Evolutionary conservation across 2,888 invertebrate genomes (phyloP), one percentile per base, ranked within the genome.

Genomic region (Norana najaformis): DNA sequence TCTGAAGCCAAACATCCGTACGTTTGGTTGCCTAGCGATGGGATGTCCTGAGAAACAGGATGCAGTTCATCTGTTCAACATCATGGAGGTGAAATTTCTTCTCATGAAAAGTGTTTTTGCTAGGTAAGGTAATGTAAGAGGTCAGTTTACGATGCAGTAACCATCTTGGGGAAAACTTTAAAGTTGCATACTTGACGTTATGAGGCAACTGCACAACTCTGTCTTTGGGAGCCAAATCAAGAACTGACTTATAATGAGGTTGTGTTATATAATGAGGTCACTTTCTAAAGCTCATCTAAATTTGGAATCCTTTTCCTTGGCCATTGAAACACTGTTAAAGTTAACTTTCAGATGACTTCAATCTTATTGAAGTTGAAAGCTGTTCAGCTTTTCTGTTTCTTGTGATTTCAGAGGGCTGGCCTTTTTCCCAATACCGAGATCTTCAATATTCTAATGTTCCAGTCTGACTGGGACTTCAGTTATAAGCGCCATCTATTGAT

Each of bases 21-120:
- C 98, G 0, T 98, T 97, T 95, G 98, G 98, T 85, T 96, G 97
- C 2, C 95, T 98, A 91, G 97, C 98, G 0, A 95, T 98, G 93
- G 96, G 97, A 23, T 98, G 98, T 94, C 95, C 95, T 91, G 96
- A 96, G 13, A 95, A 96, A 92, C 95, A 96, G 47, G 96, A 96
- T 93, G 97, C 97, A 11, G 94, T 95, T 89, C 95, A 96, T 92
- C 95, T 98, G 18, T 93, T 98, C 0, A 94, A 95, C 69, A 96
- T 97, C 94, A 97, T 98, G 96, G 95, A 96, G 90, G 95, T 96
- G 23, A 88, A 18, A 35, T 18, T 69, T 16, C 36, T 47, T 89
- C 34, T 37, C 37, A 4, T 34, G n/a, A n/a, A n/a, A n/a, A 16
- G 18, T 69, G 23, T 89, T 36, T 89, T 18, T 89, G 34, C n/a